Evolutionary conservation across 2,888 invertebrate species (phyloP).

Genomic region (Philaethria dido): DNA sequence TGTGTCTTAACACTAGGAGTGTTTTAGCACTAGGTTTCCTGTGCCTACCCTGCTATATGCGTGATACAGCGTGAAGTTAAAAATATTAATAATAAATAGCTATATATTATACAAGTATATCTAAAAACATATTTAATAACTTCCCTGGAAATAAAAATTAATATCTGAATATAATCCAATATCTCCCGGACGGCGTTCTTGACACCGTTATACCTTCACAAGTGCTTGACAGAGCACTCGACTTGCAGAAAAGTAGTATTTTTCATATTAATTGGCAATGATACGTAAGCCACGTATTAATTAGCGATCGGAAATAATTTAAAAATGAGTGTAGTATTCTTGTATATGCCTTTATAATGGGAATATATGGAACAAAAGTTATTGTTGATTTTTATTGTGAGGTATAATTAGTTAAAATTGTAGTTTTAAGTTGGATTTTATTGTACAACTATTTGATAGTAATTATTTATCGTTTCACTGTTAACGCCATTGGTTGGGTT

Average conservation of each 20-base stretch:
- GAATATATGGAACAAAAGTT: constrained; percentile 11
- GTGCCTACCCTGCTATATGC: no score
- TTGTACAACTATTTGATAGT: no score
- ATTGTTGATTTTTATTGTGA: background rate
- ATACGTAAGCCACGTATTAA: constrained; percentile 11
- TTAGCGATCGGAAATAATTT: background rate
- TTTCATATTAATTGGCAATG: constrained; percentile 18
- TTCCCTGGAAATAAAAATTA: background rate
- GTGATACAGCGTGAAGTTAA: no score
- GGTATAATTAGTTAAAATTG: background rate
- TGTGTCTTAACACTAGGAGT: no score
- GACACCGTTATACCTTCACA: constrained; percentile 18
- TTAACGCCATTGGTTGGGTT: no score
- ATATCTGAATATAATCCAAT: constrained; percentile 2
- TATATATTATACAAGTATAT: background rate
- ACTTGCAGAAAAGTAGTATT: background rate
- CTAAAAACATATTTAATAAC: background rate
- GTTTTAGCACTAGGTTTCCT: no score
- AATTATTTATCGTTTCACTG: no score
- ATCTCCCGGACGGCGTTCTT: constrained; percentile 1
- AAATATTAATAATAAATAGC: no score
- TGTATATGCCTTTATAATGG: background rate
- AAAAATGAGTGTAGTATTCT: background rate
- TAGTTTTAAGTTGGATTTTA: no score
- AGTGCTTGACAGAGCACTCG: constrained; percentile 20